Evolutionary conservation across 2,888 invertebrate genomes (phyloP).

Genomic region (Pristionchus maxplancki): DNA sequence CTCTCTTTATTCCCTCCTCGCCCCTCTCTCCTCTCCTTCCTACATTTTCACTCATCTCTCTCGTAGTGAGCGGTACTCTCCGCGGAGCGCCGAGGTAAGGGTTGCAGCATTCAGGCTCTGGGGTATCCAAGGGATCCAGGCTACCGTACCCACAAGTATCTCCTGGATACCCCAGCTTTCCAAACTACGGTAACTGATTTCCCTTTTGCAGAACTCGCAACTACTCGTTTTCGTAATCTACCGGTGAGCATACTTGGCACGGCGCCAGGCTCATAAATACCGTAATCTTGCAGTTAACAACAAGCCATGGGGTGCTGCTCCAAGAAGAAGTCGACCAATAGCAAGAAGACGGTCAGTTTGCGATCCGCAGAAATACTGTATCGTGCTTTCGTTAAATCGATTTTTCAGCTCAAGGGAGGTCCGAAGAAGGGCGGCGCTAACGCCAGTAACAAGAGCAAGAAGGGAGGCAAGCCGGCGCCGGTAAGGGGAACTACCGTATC

Average conservation of each 20-base stretch:
- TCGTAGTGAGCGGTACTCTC: slow-evolving; percentile 2
- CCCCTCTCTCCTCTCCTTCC: not conserved
- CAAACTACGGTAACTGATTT: not conserved
- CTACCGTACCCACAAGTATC: not conserved
- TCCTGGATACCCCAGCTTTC: not conserved
- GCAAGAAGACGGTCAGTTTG: slow-evolving; percentile 24
- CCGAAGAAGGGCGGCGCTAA: not conserved
- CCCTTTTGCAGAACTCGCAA: slow-evolving; percentile 5
- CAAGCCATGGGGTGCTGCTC: slow-evolving; percentile 38
- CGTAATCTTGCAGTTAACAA: slow-evolving; percentile 40
- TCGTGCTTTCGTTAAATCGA: no score
- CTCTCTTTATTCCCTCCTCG: not conserved
- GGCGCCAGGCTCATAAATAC: not conserved
- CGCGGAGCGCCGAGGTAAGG: not conserved
- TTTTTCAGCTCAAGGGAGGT: slow-evolving; percentile 34
- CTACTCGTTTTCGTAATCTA: slow-evolving; percentile 18
- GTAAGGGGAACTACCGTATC: not conserved
- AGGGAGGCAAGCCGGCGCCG: not conserved
- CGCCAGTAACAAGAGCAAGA: slow-evolving; percentile 14
- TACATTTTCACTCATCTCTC: slow-evolving; percentile 17
- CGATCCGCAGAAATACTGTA: not conserved
- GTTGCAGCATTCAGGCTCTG: not conserved
- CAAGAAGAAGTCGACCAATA: slow-evolving; percentile 34
- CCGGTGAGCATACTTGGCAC: not conserved
- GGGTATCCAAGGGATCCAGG: not conserved